Evolutionary conservation across 2,113 vertebrate species (phyloP).

Genomic region (Rhinoderma darwinii): DNA sequence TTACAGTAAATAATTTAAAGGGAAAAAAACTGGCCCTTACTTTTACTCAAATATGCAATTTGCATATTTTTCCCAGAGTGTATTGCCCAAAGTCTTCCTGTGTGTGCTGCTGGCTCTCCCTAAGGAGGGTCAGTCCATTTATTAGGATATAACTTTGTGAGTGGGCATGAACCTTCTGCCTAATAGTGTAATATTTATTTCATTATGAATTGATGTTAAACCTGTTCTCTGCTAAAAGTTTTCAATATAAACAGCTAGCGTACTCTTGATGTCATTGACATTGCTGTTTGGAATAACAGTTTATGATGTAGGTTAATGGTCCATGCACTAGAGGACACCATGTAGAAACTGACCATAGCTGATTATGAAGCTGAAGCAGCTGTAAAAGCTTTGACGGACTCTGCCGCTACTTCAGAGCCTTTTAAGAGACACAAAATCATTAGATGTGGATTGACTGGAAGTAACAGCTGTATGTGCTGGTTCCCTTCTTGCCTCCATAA

Average conservation of each 20-base stretch:
- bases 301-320: not conserved
- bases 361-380: not conserved
- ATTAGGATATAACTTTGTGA: not conserved
- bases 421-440: not conserved
- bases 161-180: not conserved
- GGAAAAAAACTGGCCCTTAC: not conserved
- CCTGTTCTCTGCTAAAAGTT: not conserved
- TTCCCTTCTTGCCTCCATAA: not conserved
- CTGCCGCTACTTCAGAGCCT: not conserved
- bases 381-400: not conserved
- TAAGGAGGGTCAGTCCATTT: too few species aligned
- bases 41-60: not conserved
- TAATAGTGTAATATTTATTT: not conserved
- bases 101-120: too few species aligned
- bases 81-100: not conserved
- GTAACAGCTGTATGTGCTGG: not conserved
- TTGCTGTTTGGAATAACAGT: slow-evolving; percentile 6
- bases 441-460: slow-evolving; percentile 5
- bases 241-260: not conserved
- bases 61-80: not conserved
- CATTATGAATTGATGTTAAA: not conserved
- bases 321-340: not conserved
- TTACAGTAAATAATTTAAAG: not conserved
- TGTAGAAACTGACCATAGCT: not conserved
- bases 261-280: not conserved